phyloP scores from a whole-genome alignment of 2,888 invertebrate species.

The Caenorhabditis sp. region DNA sequence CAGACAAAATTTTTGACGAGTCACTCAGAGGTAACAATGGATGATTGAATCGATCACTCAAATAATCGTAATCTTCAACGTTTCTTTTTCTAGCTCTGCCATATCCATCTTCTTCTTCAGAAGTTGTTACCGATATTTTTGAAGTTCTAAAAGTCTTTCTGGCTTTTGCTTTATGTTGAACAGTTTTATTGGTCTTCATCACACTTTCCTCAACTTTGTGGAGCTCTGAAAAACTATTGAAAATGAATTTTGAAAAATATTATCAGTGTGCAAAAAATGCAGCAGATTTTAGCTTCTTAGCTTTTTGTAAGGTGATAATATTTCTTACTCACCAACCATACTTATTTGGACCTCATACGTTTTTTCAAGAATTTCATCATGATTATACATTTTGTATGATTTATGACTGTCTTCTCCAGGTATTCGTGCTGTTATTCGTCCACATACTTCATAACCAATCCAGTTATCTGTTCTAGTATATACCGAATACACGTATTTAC shows the following conservation, averaged over 20 bases:
- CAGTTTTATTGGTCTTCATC: background rate
- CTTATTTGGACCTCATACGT: conserved; percentile 21
- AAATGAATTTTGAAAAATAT: too few species aligned
- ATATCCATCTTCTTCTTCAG: background rate
- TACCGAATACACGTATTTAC: conserved; percentile 28
- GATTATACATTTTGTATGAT: conserved; percentile 13
- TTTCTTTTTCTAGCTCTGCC: background rate
- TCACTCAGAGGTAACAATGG: background rate
- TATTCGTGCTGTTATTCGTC: conserved; percentile 38
- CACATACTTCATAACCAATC: conserved; percentile 46
- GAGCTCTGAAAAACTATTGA: background rate
- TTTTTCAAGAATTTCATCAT: conserved; percentile 18
- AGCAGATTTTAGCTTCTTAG: too few species aligned
- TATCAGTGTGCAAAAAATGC: too few species aligned
- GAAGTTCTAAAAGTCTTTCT: background rate
- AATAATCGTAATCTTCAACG: conserved; percentile 19
- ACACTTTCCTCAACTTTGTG: background rate
- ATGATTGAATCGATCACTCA: conserved; percentile 7
- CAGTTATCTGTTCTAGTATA: conserved; percentile 37
- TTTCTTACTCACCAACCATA: conserved; percentile 22
- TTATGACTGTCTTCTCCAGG: conserved; percentile 44
- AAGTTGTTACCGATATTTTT: background rate
- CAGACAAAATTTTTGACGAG: background rate
- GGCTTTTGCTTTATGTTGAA: background rate
- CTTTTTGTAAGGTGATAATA: background rate